Conservation (phyloP, 2,888 invertebrate genomes). For the Drosophila ustulata region DNA sequence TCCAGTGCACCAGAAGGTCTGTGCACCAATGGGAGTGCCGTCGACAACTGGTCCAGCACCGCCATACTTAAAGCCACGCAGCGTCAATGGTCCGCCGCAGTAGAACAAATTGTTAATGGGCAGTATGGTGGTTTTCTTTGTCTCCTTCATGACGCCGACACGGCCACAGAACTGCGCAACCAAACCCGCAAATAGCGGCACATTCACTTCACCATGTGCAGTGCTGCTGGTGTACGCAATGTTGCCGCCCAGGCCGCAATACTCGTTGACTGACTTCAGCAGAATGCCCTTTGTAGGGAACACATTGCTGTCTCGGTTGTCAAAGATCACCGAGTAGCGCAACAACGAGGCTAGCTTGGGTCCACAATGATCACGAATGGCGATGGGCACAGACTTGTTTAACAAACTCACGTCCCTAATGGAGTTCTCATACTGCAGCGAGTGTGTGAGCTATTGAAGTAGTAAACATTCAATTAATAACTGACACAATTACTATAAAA, state of each 20-base stretch:
- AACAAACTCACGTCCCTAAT: constrained; percentile 92
- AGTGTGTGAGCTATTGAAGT: constrained; percentile 89
- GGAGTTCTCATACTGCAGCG: constrained; percentile 94
- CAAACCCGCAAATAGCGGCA: constrained; percentile 86
- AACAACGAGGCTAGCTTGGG: constrained; percentile 95
- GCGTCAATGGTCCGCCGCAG: constrained; percentile 93
- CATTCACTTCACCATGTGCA: constrained; percentile 89
- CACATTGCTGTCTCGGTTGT: constrained; percentile 91
- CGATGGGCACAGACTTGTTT: constrained; percentile 91
- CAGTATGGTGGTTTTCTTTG: constrained; percentile 76
- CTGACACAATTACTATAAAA: neutral
- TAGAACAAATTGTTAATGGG: constrained; percentile 84
- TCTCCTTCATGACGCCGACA: constrained; percentile 81
- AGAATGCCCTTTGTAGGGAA: constrained; percentile 92
- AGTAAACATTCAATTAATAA: neutral
- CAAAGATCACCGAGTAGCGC: constrained; percentile 91
- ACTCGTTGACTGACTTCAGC: constrained; percentile 91
- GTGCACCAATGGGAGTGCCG: constrained; percentile 90
- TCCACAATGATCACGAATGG: constrained; percentile 93
- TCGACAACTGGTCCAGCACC: constrained; percentile 95
- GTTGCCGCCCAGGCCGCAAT: constrained; percentile 95
- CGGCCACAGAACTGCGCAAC: constrained; percentile 83
- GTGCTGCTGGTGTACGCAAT: constrained; percentile 95
- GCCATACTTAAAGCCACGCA: constrained; percentile 94
- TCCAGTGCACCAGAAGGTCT: constrained; percentile 94